Base-by-base conservation (phyloP, 2,888 invertebrate genomes). In the Meiosimyza decipiens region DNA sequence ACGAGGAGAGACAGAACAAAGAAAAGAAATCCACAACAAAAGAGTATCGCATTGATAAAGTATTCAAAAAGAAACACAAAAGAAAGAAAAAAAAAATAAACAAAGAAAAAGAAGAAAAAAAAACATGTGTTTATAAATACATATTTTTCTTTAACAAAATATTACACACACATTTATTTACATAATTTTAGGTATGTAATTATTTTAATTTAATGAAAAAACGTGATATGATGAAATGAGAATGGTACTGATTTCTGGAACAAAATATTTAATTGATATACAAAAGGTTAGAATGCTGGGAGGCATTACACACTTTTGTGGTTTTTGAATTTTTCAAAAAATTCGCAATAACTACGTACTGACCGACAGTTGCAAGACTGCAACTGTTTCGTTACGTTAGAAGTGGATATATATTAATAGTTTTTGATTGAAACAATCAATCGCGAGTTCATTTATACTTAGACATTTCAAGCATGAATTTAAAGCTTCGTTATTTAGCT, bases 11-110 rank as follows among this genome's bases (percentile, higher is more conserved):
- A 65, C 72, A 71, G 72, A 77, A 75, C 74, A 75, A 76, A 73
- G 75, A 77, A 76, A 77, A 75, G 74, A 74, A 76, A 76, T 75
- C 75, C 76, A 77, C 72, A 74, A 78, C 75, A 77, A 78, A 75
- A 67, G 40, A 40, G 55, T 60, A 33, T 60, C 66, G 59, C 64
- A 65, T 22, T 40, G 66, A 13, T 64, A 60, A 51, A 59, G 65
- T 50, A 9, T 40, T 40, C 40, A 59, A 51, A 65, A 71, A 71
- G 57, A 47, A 70, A 62, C 47, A 59, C 60, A 63, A 66, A 60
- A 71, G 60, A 66, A 69, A 69, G 13, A 59, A 71, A 54, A 54
- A 63, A n/a, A 59, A 66, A 66, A 71, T n/a, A 71, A 64, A 71
- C 63, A 71, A 62, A 63, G 50, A 71, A 40, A 62, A 69, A 28